Evolutionary conservation across 2,113 vertebrate species (phyloP), one percentile per base, ranked within the genome.

Genomic region (Petrocephalus zakoni): DNA sequence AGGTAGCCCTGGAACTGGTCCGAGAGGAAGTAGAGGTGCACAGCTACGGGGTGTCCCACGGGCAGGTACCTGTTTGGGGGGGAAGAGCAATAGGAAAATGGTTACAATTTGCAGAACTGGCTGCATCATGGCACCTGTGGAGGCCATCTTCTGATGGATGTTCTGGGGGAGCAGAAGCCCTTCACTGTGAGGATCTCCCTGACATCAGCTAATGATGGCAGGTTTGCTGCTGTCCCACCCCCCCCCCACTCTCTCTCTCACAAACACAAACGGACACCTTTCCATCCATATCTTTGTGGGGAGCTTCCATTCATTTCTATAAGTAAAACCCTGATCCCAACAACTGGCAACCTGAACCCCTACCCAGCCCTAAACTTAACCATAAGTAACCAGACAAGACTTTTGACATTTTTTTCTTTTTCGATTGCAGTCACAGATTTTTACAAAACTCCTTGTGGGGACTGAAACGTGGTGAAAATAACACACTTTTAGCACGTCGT

Each of bases 1-100:
- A 99, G 94, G 93, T 99, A 99, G 90, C 98, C 98, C 93, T 99
- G 98, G 94, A 99, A 99, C 90, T 96, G 97, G 93, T 99, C 98
- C 0, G 97, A 96, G 25, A 97, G 97, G 95, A 99, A 99, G 95
- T 99, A 99, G 91, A 98, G 95, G 90, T 99, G 97, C 91, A 99
- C 95, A 0, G 98, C 97, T 15, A 97, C 96, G 0, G 98, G 97
- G 90, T 98, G 97, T 91, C 98, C 98, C 97, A 98, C 97, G 7
- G 97, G 96, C 89, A 98, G 97, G 92, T 98, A 99, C 93, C 98
- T 99, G 95, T 34, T 91, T 93, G 90, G 34, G 91, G 92, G 42
- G 93, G 0, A 51, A 88, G 58, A 4, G 1, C 17, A 34, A 42
- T 78, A 37, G 5, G 37, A 3, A 13, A 5, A 42, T 78, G 72